Base-by-base conservation (phyloP, 2,888 invertebrate species). In the Chironomus tentans region DNA sequence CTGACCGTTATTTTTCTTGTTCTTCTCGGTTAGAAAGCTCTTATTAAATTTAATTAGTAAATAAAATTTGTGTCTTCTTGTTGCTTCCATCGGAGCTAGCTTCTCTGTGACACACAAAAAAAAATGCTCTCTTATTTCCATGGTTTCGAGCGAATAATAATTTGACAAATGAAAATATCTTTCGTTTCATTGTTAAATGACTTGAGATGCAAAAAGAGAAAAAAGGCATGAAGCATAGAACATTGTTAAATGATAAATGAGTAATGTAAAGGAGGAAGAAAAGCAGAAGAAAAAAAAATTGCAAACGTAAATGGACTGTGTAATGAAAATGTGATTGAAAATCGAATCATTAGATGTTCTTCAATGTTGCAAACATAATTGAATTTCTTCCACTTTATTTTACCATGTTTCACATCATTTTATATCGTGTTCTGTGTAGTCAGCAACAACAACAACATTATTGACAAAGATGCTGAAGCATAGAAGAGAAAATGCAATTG, bases 311-410 rank as follows among this genome's bases (percentile, higher is more conserved):
- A 72, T 72, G 62, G 72, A 72, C 24, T 72, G 62, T 62, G 56
- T 50, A 72, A 72, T 72, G 22, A 56, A 72, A 72, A 72, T 72
- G 72, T 72, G 72, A 72, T 72, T 72, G 72, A 62, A 71, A 72
- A 72, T 72, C 28, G 68, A 56, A 56, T 56, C 56, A 56, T 68
- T 72, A 56, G 50, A 71, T 50, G 24, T n/a, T 22, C 12, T 56
- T 71, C 71, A 71, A 50, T 71, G 71, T 71, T 71, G 72, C 61
- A 72, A 72, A 38, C 38, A 38, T 72, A 61, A 72, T 72, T 72
- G 61, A 72, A 62, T 72, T 71, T 62, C 28, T 6, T 62, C 61
- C 21, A 21, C 50, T 28, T 68, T 24, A 24, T 12, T 68, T 68
- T 22, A 2, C 28, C 22, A 15, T 61, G 12, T 5, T 50, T 28